phyloP scores from a whole-genome alignment of 2,888 invertebrate species.

The Chymomyza fuscimana region DNA sequence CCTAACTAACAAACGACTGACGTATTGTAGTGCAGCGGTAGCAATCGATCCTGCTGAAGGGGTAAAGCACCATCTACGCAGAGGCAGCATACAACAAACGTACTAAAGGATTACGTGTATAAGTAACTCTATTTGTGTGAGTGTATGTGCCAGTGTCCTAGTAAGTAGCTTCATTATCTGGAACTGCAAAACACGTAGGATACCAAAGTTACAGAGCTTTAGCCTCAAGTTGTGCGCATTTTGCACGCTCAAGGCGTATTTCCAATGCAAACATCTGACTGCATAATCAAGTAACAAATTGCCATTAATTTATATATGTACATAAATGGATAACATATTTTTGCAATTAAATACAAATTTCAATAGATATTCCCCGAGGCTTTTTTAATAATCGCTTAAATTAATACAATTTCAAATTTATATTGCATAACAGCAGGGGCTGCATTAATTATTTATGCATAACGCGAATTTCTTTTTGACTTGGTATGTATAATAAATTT shows the following conservation, averaged over 20 bases:
- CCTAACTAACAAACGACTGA: no score
- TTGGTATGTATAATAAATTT: background rate
- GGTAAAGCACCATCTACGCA: no score
- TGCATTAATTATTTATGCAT: background rate
- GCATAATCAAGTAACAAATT: slow-evolving; percentile 40
- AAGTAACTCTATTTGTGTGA: background rate
- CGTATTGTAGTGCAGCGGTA: no score
- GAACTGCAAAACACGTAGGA: slow-evolving; percentile 18
- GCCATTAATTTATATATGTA: background rate
- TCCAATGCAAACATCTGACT: slow-evolving; percentile 35
- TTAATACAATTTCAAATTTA: background rate
- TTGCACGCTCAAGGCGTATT: slow-evolving; percentile 32
- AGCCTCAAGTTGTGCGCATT: slow-evolving; percentile 29
- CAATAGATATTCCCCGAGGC: background rate
- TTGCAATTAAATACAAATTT: background rate
- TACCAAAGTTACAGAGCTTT: background rate
- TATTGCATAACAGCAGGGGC: background rate
- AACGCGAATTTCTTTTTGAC: background rate
- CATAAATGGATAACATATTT: background rate
- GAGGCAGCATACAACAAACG: no score
- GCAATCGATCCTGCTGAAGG: no score
- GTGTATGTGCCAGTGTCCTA: background rate
- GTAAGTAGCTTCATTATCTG: background rate
- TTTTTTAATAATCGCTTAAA: background rate
- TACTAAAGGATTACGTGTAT: no score